phyloP scores from a whole-genome alignment of 2,113 vertebrate genomes.

The Hippocampus zosterae region DNA sequence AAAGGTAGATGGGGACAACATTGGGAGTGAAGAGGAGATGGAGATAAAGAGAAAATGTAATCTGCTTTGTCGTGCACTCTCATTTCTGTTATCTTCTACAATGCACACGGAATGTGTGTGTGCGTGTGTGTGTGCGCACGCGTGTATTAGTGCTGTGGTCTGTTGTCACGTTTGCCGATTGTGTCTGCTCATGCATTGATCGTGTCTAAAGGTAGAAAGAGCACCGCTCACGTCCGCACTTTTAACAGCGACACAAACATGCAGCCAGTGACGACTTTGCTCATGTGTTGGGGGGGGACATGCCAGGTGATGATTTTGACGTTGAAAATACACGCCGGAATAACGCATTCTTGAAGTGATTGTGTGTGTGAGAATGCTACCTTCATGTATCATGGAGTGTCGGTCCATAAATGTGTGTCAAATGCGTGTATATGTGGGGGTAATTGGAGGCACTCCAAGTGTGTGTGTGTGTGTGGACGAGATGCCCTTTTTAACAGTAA shows the following conservation, averaged over 20 bases:
- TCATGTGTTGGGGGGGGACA: not conserved
- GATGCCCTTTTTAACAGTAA: constrained; percentile 71
- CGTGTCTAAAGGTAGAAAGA: constrained; percentile 25
- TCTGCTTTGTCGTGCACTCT: constrained; percentile 46
- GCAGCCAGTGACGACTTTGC: not conserved
- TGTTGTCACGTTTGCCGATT: constrained; percentile 4
- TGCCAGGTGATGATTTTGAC: not conserved
- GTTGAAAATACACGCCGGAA: constrained; percentile 12
- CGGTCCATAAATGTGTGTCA: constrained; percentile 39
- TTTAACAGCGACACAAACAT: not conserved
- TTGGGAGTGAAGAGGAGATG: constrained; percentile 34
- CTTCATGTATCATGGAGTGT: constrained; percentile 9
- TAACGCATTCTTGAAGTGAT: constrained; percentile 15
- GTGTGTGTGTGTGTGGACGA: constrained; percentile 9
- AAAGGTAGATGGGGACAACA: constrained; percentile 20
- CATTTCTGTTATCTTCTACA: constrained; percentile 35
- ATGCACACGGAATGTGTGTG: constrained; percentile 6
- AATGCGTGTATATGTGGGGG: constrained; percentile 24
- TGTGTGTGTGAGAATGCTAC: constrained; percentile 22
- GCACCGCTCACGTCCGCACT: constrained; percentile 3
- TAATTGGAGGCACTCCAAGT: constrained; percentile 30
- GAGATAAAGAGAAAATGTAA: constrained; percentile 69
- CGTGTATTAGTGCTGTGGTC: not conserved
- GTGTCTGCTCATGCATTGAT: constrained; percentile 5
- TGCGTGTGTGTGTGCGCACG: constrained; percentile 16